phyloP scores from a whole-genome alignment of 2,888 invertebrate species.

The Plebejus argus region DNA sequence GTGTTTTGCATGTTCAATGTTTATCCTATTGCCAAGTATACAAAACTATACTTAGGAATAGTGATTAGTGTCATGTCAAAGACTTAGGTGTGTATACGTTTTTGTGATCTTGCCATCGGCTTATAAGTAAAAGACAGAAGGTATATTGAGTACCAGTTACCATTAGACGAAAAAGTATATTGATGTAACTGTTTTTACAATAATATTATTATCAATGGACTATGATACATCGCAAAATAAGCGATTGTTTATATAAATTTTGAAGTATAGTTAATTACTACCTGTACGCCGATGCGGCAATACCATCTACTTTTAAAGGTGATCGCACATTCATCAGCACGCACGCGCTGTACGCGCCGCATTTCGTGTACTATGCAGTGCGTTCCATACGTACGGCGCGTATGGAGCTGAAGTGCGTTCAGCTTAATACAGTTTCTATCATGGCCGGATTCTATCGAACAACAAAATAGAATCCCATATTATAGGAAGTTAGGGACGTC shows the following conservation, averaged over 20 bases:
- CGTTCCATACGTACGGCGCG: too few species aligned
- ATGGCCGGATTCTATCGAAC: too few species aligned
- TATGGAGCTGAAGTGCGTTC: too few species aligned
- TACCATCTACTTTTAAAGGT: background rate
- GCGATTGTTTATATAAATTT: background rate
- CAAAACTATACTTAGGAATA: background rate
- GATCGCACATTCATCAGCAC: too few species aligned
- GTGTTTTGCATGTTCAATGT: background rate
- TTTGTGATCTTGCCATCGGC: too few species aligned
- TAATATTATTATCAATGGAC: background rate
- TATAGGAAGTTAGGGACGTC: too few species aligned
- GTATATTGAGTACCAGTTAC: background rate
- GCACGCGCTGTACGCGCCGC: too few species aligned
- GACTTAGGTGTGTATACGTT: background rate
- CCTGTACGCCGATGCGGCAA: background rate
- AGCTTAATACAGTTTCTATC: too few species aligned
- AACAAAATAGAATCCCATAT: too few species aligned
- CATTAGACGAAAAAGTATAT: background rate
- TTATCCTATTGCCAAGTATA: background rate
- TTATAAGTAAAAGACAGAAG: background rate
- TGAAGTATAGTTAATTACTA: background rate
- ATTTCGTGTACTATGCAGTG: too few species aligned
- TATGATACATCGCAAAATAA: background rate
- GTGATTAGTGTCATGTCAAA: background rate
- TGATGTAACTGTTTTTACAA: background rate